A percentile compares a stretch with the other conserved stretches of the same genome.
phyloP scores from a whole-genome alignment of 2,113 vertebrate genomes.

The Echinops telfairi region DNA sequence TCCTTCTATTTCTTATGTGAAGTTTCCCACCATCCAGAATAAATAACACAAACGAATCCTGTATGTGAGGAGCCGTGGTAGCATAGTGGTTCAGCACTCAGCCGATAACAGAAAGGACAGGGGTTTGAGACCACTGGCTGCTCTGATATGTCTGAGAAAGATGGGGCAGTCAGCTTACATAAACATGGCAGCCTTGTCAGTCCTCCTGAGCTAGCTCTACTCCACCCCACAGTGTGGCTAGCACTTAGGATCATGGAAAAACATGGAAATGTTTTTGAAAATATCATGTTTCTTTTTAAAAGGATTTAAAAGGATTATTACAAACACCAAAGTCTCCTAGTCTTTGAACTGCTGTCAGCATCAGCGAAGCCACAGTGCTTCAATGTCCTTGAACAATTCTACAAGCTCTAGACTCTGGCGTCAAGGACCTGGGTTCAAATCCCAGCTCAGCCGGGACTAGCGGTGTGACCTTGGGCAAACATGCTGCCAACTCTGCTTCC shows the following conservation, averaged over 20 bases:
- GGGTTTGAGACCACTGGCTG: background rate
- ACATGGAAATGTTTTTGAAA: background rate
- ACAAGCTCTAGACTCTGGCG: background rate
- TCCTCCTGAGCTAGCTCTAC: background rate
- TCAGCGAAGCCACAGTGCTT: background rate
- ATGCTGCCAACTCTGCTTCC: background rate
- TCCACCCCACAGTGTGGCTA: background rate
- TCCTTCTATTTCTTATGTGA: too few species aligned
- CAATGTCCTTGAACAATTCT: background rate
- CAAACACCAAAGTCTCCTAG: background rate
- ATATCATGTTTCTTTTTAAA: background rate
- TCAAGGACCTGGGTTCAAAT: background rate
- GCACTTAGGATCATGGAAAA: background rate
- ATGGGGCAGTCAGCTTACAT: background rate
- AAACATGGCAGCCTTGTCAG: background rate
- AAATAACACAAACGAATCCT: too few species aligned
- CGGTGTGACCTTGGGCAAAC: fast-evolving
- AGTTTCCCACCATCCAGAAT: too few species aligned
- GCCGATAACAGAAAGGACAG: background rate
- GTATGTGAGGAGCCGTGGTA: background rate
- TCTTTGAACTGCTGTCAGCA: background rate
- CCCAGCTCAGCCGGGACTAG: background rate
- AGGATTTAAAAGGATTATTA: background rate
- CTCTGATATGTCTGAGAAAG: background rate
- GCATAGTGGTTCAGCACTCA: background rate